Base-by-base conservation (phyloP, 2,888 invertebrate species). In the Drosophila neotestacea region DNA sequence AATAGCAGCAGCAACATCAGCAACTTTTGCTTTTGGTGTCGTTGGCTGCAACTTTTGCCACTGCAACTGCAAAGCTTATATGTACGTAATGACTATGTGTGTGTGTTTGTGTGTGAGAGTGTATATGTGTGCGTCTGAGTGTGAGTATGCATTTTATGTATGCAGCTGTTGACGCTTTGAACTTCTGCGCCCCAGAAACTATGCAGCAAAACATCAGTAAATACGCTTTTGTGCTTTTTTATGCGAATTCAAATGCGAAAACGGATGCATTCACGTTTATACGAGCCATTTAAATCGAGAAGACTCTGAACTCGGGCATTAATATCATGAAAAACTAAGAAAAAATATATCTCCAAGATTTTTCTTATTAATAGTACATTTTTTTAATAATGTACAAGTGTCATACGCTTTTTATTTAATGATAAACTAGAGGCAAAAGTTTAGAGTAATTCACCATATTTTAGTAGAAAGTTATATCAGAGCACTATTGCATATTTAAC, bases 131-230 rank as follows among this genome's bases (percentile, higher is more conserved):
- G 11, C 34, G 41, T 22, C 4, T 62, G n/a, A 51, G 47, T 47
- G 13, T n/a, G 63, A 58, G 48, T 30, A 13, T 65, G 51, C 56
- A 46, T 56, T 59, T 74, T 77, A 64, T 76, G 61, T 46, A 73
- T 73, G 77, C 78, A 77, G 78, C 78, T 77, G 78, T 66, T 70
- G 73, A 66, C 70, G 73, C 76, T 77, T 77, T 77, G 70, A 77
- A 77, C 78, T 73, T 73, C 63, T 73, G 50, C 73, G 56, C 65
- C 78, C 76, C 55, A 65, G 34, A 77, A 77, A 77, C 62, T 70
- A 46, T 77, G 61, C 73, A 73, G 73, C 69, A 77, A 73, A 76
- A 72, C 75, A 76, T 77, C 56, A 77, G 75, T 75, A 75, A 75
- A 75, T 77, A 75, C 73, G 60, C 63, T 54, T 62, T 59, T 60